These are phyloP conservation scores for Octopus sinensis DNA, from an alignment of 1,140 invertebrate species.

Conservation along the genomic window DNA sequence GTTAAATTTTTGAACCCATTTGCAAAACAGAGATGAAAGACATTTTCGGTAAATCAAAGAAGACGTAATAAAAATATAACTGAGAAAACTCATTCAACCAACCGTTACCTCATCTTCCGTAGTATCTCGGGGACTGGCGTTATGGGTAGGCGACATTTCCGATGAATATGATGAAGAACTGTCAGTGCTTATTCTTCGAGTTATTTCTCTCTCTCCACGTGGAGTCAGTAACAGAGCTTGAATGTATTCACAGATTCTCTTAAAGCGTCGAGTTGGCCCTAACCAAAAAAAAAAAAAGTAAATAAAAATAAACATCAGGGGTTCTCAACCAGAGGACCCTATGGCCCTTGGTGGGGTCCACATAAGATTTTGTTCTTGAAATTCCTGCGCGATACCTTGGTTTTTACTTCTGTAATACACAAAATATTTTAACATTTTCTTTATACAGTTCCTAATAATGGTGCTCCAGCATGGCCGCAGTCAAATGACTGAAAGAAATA, in stretches of 20 bases:
- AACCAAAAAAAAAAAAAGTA: conserved; percentile 29
- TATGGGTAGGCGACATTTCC: conserved; percentile 45
- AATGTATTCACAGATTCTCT: conserved; percentile 93
- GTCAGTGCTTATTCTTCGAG: conserved; percentile 50
- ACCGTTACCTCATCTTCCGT: conserved; percentile 41
- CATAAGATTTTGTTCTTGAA: too few species aligned
- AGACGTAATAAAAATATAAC: not conserved
- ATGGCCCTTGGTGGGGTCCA: not conserved
- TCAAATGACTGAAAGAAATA: too few species aligned
- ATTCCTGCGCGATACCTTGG: too few species aligned
- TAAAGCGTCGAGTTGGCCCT: conserved; percentile 92
- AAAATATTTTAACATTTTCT: too few species aligned
- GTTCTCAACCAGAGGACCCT: not conserved
- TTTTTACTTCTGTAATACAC: too few species aligned
- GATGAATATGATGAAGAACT: conserved; percentile 53
- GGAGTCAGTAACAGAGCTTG: conserved; percentile 68
- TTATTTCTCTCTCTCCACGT: conserved; percentile 44
- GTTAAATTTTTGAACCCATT: too few species aligned
- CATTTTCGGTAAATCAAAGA: not conserved
- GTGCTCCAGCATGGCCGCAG: too few species aligned
- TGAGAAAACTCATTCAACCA: not conserved
- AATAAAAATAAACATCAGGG: not conserved
- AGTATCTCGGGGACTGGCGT: conserved; percentile 44
- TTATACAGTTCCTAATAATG: too few species aligned
- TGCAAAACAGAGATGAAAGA: too few species aligned